Conservation (phyloP, 2,113 vertebrate genomes). For the Notiomystis cincta region DNA sequence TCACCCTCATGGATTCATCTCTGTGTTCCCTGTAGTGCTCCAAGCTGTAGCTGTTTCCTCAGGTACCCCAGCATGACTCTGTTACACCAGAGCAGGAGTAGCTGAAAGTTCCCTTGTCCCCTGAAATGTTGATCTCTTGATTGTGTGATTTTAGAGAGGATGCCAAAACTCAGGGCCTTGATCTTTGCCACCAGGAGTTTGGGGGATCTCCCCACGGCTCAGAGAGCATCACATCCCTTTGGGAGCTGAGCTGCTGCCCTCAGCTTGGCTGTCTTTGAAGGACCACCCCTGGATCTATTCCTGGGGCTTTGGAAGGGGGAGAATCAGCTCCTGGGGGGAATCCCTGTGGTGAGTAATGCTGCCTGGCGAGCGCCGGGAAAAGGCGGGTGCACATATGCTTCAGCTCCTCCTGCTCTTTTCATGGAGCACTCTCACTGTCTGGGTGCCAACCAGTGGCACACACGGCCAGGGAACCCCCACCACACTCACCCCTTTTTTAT, state of each 20-base stretch:
- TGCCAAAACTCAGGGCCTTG: background rate
- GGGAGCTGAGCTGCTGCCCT: background rate
- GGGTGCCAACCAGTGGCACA: background rate
- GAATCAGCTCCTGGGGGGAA: background rate
- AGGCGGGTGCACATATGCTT: slow-evolving; percentile 17
- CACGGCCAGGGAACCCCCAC: background rate
- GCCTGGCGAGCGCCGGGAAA: background rate
- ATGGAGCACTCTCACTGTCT: background rate
- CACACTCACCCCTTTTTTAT: background rate
- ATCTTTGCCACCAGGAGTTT: background rate
- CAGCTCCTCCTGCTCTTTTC: slow-evolving; percentile 29
- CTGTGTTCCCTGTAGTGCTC: fast-evolving
- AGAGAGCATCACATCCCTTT: fast-evolving
- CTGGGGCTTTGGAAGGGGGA: background rate
- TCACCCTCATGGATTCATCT: background rate
- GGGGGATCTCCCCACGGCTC: fast-evolving
- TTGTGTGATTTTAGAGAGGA: fast-evolving
- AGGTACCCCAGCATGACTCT: background rate
- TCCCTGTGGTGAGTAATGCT: background rate
- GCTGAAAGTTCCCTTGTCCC: background rate
- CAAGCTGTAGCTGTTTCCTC: background rate
- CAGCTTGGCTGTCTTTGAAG: fast-evolving
- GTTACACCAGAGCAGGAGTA: fast-evolving
- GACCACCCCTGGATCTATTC: fast-evolving
- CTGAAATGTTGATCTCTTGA: background rate